A percentile compares a stretch with the other conserved stretches of the same genome.
Conservation (phyloP, 2,888 invertebrate species). For the Cantharis lateralis region DNA sequence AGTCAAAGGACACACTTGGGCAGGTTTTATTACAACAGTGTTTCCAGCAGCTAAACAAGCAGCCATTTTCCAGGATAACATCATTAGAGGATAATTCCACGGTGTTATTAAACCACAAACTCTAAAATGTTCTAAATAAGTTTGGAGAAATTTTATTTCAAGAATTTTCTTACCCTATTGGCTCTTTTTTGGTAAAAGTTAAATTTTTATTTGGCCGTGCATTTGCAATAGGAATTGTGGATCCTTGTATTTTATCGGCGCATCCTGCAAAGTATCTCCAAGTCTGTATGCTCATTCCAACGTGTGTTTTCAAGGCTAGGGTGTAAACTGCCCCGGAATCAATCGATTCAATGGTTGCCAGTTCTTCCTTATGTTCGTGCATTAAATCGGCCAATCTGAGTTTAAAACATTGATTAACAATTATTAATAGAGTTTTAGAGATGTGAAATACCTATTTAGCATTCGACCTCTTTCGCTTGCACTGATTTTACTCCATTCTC, state of each 20-base stretch:
- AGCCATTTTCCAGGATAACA: constrained; percentile 99
- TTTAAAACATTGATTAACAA: neutral
- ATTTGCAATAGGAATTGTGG: constrained; percentile 89
- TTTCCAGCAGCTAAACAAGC: constrained; percentile 96
- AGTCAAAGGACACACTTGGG: constrained; percentile 88
- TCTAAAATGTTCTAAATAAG: constrained; percentile 57
- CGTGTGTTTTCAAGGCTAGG: constrained; percentile 91
- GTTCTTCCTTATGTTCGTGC: constrained; percentile 92
- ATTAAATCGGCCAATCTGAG: constrained; percentile 91
- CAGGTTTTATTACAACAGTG: constrained; percentile 95
- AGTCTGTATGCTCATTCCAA: constrained; percentile 97
- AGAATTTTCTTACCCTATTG: constrained; percentile 71
- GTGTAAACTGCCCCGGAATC: constrained; percentile 98
- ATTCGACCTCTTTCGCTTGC: constrained; percentile 48
- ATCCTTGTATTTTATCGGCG: constrained; percentile 94
- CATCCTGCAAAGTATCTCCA: constrained; percentile 97
- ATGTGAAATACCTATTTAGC: constrained; percentile 68
- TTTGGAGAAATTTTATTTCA: neutral
- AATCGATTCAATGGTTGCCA: constrained; percentile 91
- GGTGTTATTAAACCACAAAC: constrained; percentile 93
- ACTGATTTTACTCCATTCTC: constrained; percentile 77
- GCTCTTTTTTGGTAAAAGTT: constrained; percentile 86
- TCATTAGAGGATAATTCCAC: constrained; percentile 99
- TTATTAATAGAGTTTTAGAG: neutral
- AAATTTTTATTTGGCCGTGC: constrained; percentile 91